phyloP scores from a whole-genome alignment of 2,888 invertebrate genomes.

The Nemotelus pantherinus region DNA sequence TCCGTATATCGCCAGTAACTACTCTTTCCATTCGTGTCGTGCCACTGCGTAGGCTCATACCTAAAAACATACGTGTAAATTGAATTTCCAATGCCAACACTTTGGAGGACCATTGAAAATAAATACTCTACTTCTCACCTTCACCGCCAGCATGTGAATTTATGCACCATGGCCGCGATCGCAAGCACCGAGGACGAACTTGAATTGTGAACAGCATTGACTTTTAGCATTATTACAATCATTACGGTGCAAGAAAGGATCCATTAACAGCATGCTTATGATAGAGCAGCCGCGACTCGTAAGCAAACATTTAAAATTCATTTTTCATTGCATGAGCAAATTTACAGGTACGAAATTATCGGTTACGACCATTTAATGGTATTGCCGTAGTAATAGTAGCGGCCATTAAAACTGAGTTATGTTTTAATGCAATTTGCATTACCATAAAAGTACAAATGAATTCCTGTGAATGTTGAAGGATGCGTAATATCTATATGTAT shows the following conservation, averaged over 20 bases:
- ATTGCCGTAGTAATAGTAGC: conserved; percentile 29
- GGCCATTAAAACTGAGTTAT: conserved; percentile 42
- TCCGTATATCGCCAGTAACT: too few species aligned
- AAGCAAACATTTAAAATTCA: conserved; percentile 43
- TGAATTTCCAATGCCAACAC: not conserved
- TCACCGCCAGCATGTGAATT: not conserved
- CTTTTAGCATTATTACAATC: conserved; percentile 34
- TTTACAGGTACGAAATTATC: conserved; percentile 44
- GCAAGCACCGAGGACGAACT: not conserved
- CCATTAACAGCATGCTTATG: conserved; percentile 28
- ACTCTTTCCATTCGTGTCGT: too few species aligned
- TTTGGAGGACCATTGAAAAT: conserved; percentile 12
- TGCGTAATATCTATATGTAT: not conserved
- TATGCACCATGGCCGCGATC: not conserved
- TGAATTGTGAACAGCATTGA: conserved; percentile 21
- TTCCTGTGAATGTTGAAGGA: not conserved
- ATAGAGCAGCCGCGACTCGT: not conserved
- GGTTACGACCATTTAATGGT: conserved; percentile 42
- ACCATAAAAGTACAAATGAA: not conserved
- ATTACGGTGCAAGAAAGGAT: conserved; percentile 34
- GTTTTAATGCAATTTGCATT: conserved; percentile 40
- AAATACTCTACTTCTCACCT: conserved; percentile 20
- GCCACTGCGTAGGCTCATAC: too few species aligned
- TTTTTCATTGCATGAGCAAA: conserved; percentile 41
- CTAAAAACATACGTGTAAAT: not conserved